A percentile compares a stretch with the other conserved stretches of the same genome.
phyloP scores from a whole-genome alignment of 2,113 vertebrate species.

The Phyllostomus discolor region DNA sequence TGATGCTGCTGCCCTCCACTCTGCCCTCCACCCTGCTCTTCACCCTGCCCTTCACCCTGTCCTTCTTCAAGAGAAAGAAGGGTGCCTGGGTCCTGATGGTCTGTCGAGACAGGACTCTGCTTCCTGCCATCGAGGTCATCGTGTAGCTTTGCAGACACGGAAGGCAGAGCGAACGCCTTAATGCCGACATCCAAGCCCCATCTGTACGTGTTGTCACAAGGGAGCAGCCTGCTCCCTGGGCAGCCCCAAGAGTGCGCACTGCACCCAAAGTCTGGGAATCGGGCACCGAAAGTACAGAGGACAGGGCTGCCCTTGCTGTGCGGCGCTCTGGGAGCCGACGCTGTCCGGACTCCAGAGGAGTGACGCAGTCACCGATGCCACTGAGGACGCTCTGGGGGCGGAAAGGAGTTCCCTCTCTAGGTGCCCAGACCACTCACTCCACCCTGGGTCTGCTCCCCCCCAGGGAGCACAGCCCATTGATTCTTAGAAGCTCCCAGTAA shows the following conservation, averaged over 20 bases:
- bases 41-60: not conserved
- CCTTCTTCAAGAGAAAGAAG: not conserved
- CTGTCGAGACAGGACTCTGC: not conserved
- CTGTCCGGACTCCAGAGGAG: not conserved
- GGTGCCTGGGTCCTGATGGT: not conserved
- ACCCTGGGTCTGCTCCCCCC: not conserved
- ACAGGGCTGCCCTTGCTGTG: not conserved
- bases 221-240: not conserved
- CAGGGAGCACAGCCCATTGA: not conserved
- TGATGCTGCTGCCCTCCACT: not conserved
- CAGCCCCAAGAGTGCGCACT: not conserved
- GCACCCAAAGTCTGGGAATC: no score
- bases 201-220: not conserved
- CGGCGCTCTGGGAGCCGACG: not conserved
- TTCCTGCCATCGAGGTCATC: not conserved
- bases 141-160: not conserved
- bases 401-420: not conserved
- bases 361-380: not conserved
- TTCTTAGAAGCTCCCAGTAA: conserved; percentile 19
- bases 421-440: not conserved
- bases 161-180: not conserved
- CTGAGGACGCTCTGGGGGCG: not conserved
- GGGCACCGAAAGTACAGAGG: not conserved
- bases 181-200: not conserved
- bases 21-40: not conserved